Base-by-base conservation (phyloP, 2,113 vertebrate genomes). In the Myotis davidii region DNA sequence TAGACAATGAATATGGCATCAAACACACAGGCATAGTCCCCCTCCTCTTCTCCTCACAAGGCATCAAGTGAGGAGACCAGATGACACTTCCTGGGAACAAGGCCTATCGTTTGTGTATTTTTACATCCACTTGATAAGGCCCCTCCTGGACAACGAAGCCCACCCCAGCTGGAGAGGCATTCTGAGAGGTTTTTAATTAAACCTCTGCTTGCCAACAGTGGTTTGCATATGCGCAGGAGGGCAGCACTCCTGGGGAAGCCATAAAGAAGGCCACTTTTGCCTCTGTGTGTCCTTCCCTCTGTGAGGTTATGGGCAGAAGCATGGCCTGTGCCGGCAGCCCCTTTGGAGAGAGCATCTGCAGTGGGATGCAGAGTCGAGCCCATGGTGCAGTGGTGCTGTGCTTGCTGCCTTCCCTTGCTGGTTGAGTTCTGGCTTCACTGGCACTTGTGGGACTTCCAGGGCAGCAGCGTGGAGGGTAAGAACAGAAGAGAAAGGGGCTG, bases 161-260 rank as follows among this genome's bases (percentile, higher is more conserved):
- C 96, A 17, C 92, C 96, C 89, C 42, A 96, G 96, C 95, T 89
- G 89, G 85, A 97, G 96, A 96, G 94, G 94, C 88, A 79, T 96
- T 94, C 96, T 73, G 97, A 96, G 77, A 97, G 97, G 93, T 95
- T 98, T 98, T 94, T 98, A 97, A 98, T 98, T 98, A 98, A 98
- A 98, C 95, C 94, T 91, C 95, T 42, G 39, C 97, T 97, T 96
- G 97, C 98, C 97, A 97, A 78, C 97, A 98, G 73, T 2, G 2
- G 82, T 97, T 98, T 97, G 96, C 83, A 14, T 94, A 85, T 88
- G 61, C 90, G 96, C 92, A 77, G 86, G 1, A 94, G 97, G 96
- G 96, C 88, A 34, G 29, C 0, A 83, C 78, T 84, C 97, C 97
- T 94, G 56, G 0, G 96, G 97, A 97, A 97, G 25, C 82, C 12